Evolutionary conservation across 2,888 invertebrate genomes (phyloP).

Genomic region (Zygaena filipendulae): DNA sequence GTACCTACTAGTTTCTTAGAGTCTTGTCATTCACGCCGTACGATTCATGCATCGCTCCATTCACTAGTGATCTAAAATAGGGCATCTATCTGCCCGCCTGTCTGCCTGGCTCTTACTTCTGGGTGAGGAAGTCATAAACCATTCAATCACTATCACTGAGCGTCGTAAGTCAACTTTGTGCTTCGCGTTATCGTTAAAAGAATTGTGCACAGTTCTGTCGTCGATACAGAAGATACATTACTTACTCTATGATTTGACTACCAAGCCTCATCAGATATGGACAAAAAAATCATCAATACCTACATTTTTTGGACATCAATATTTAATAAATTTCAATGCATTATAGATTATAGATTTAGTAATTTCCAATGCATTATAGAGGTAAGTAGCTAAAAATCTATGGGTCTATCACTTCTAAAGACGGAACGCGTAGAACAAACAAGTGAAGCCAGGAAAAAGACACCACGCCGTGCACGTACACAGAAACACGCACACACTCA

Average conservation of each 20-base stretch:
- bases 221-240: neutral
- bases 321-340: neutral
- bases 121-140: conserved; percentile 55
- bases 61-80: conserved; percentile 43
- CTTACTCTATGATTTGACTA: neutral
- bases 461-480: too few relatives aligned
- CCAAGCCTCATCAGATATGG: conserved; percentile 1
- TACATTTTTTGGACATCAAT: conserved; percentile 1
- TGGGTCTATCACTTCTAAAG: too few relatives aligned
- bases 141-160: conserved; percentile 45
- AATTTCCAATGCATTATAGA: too few relatives aligned
- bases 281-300: too few relatives aligned
- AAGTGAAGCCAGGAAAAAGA: too few relatives aligned
- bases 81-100: conserved; percentile 36
- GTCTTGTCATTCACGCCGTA: conserved; percentile 37
- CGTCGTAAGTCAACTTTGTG: conserved; percentile 31
- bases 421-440: too few relatives aligned
- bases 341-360: neutral
- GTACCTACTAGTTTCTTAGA: too few relatives aligned
- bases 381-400: too few relatives aligned
- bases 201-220: conserved; percentile 5
- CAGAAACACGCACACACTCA: too few relatives aligned
- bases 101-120: too few relatives aligned
- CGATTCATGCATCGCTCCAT: conserved; percentile 40
- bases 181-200: conserved; percentile 29